Base-by-base conservation (phyloP, 2,113 vertebrate genomes). In the Anser brachyrhynchus region DNA sequence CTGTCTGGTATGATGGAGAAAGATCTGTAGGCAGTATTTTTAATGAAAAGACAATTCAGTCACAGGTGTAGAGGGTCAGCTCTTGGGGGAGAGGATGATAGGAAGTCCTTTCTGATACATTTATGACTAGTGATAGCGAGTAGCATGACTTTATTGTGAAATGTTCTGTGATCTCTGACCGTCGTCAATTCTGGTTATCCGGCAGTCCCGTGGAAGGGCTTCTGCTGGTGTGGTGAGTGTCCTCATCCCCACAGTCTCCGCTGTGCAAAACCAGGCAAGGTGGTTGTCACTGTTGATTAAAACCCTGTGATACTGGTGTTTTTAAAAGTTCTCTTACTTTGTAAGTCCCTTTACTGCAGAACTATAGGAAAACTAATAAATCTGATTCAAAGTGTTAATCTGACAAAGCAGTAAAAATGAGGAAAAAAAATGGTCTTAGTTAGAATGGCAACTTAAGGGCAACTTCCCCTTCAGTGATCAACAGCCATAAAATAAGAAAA, bases 141-240 rank as follows among this genome's bases (percentile, higher is more conserved):
- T 65, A 81, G 64, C 55, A 1, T 78, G 84, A 89, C 43, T 75
- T 89, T 64, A 19, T 90, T 95, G 90, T 84, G 90, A 88, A 95
- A 95, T 25, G 55, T 57, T n/a, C 20, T 80, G 66, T 72, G 61
- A 39, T 91, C 26, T 55, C 64, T 84, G 65, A 44, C 33, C 7
- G 0, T 2, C 66, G 69, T 75, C 18, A 46, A 43, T 96, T 90
- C 70, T 92, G 89, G 59, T 71, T 64, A 62, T 84, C 69, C 77
- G 54, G 25, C 29, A 77, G 71, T 20, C 10, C 21, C 18, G 31
- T 39, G 73, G 65, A 52, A 75, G 35, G 33, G 49, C 31, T 92
- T 44, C 43, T 2, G 6, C 87, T 90, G 20, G 39, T 55, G 51
- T 66, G 55, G 26, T 65, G 52, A 37, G 23, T 33, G 6, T 43